Evolutionary conservation across 2,888 invertebrate genomes (phyloP), one percentile per base, ranked within the genome.

Genomic region (Aleiodes testaceus): DNA sequence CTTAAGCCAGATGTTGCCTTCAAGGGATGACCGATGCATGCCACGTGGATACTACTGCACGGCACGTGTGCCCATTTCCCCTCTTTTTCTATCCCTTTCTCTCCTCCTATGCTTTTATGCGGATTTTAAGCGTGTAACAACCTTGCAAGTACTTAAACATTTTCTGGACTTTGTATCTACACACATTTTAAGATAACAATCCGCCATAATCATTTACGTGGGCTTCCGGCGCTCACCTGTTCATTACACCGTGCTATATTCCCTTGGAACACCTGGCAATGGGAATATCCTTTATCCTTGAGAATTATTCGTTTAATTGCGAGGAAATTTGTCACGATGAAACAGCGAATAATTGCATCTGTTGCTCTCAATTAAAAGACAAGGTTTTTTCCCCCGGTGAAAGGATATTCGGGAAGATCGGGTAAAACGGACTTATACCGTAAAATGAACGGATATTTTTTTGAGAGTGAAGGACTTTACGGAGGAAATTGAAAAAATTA

Each of bases 11-110:
- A 53, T 66, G 66, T 36, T 50, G 65, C 50, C 42, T 22, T 22
- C 50, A 9, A 66, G 44, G 22, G 53, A 53, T 66, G 53, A 53
- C 42, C 53, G 44, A 53, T 66, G 66, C 42, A 42, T 66, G 44
- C 52, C 66, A 42, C 66, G 53, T 66, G 66, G 36, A 59, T 42
- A 36, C 59, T 59, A 59, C 42, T 59, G 26, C 16, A 14, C 16
- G 42, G 42, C 59, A 59, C 59, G 59, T 59, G 59, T 42, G 16
- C 36, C 12, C 53, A 14, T 26, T 26, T 22, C 36, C 36, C 11
- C 7, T 11, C 14, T 26, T 26, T 26, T 5, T 11, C 59, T 12
- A 16, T 30, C 18, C 0, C 36, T 14, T 2, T 42, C 7, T 36
- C 36, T 36, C 36, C 9, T 6, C 9, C 11, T 36, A 36, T 36